phyloP scores from a whole-genome alignment of 2,888 invertebrate genomes.

The Mellilla xanthometata region DNA sequence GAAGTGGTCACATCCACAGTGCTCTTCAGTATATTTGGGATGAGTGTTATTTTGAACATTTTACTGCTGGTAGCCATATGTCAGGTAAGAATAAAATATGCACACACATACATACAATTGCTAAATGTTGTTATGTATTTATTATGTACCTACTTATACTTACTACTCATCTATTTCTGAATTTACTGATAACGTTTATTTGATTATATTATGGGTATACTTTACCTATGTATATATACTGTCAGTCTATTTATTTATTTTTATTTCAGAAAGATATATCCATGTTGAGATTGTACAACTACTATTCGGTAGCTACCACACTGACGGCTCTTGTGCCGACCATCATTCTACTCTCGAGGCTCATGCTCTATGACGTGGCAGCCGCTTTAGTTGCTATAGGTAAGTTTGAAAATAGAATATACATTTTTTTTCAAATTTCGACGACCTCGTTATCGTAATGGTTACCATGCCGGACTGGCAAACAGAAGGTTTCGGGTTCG shows the following conservation, averaged over 20 bases:
- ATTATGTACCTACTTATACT: too few species aligned
- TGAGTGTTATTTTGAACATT: constrained; percentile 68
- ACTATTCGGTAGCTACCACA: constrained; percentile 58
- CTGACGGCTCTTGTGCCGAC: constrained; percentile 61
- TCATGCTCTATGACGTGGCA: constrained; percentile 52
- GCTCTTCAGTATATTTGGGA: constrained; percentile 68
- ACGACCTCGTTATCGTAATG: too few species aligned
- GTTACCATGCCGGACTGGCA: too few species aligned
- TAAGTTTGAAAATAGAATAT: constrained; percentile 33
- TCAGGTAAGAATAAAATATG: constrained; percentile 48
- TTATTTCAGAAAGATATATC: constrained; percentile 68
- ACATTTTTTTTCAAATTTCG: too few species aligned
- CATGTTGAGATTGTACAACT: constrained; percentile 67
- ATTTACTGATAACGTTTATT: too few species aligned
- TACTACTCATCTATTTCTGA: too few species aligned
- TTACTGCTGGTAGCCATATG: constrained; percentile 64
- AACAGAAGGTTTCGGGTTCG: too few species aligned
- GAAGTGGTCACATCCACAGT: constrained; percentile 63
- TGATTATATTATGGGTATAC: too few species aligned
- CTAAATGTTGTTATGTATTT: too few species aligned
- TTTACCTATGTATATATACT: too few species aligned
- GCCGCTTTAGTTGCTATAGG: constrained; percentile 59
- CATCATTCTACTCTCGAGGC: constrained; percentile 52
- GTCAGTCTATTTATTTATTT: too few species aligned
- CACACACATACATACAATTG: too few species aligned